Evolutionary conservation across 2,888 invertebrate species (phyloP).

Genomic region (Dryobota labecula): DNA sequence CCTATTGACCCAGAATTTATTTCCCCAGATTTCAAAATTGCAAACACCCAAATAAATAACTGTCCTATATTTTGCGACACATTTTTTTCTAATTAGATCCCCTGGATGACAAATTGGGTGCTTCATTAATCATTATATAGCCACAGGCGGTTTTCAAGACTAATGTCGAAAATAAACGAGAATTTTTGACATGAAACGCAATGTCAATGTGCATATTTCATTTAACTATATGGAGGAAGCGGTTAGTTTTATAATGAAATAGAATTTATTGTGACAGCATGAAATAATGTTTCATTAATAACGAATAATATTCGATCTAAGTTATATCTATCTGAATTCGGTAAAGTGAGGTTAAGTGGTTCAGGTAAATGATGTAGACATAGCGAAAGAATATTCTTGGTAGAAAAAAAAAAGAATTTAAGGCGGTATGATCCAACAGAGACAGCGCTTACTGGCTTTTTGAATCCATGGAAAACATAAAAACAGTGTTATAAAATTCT

Average conservation of each 20-base stretch:
- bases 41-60: conserved; percentile 5
- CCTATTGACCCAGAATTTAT: neutral
- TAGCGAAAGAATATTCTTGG: too few relatives aligned
- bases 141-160: conserved; percentile 48
- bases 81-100: conserved; percentile 53
- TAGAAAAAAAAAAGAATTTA: too few relatives aligned
- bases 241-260: neutral
- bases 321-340: neutral
- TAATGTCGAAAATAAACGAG: conserved; percentile 60
- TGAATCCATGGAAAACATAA: too few relatives aligned
- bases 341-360: neutral
- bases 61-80: conserved; percentile 25
- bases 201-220: conserved; percentile 33
- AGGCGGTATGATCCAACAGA: too few relatives aligned
- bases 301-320: neutral
- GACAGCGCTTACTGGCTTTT: too few relatives aligned
- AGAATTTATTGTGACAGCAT: neutral
- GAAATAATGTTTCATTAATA: neutral
- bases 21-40: conserved; percentile 3
- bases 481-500: too few relatives aligned
- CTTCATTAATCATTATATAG: conserved; percentile 63
- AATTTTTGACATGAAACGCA: conserved; percentile 46
- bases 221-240: neutral
- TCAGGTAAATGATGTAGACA: neutral
- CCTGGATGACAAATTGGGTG: conserved; percentile 56